phyloP scores from a whole-genome alignment of 1,140 invertebrate genomes.

The Zaprionus davidi region DNA sequence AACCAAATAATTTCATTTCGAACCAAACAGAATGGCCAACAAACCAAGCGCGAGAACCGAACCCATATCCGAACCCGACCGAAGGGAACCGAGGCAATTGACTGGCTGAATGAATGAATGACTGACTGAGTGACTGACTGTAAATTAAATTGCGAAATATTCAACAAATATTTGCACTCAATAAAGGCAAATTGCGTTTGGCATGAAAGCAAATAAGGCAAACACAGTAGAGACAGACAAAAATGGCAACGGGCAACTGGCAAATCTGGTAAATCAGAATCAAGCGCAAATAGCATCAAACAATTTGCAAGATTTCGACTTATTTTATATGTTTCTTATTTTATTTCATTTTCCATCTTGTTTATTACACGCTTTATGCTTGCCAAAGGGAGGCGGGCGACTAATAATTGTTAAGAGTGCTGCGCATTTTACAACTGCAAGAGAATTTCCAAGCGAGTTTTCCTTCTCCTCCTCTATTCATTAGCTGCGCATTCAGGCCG shows the following conservation, averaged over 20 bases:
- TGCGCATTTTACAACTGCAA: slow-evolving; percentile 37
- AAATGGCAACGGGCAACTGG: slow-evolving; percentile 19
- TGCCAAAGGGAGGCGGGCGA: background rate
- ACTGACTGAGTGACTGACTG: slow-evolving; percentile 19
- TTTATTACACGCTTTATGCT: background rate
- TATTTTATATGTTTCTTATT: slow-evolving; percentile 7
- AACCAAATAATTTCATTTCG: slow-evolving; percentile 27
- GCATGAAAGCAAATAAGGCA: slow-evolving; percentile 59
- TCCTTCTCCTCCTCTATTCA: slow-evolving; percentile 31
- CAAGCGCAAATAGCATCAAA: slow-evolving; percentile 66
- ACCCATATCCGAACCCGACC: slow-evolving; percentile 7
- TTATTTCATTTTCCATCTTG: background rate
- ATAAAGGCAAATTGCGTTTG: slow-evolving; percentile 73
- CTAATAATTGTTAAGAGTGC: slow-evolving; percentile 41
- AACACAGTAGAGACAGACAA: slow-evolving; percentile 43
- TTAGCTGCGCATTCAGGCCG: slow-evolving; percentile 44
- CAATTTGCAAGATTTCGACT: slow-evolving; percentile 51
- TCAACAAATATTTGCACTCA: slow-evolving; percentile 75
- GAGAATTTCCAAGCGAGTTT: slow-evolving; percentile 2
- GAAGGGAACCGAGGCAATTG: slow-evolving; percentile 13
- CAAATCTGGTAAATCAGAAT: slow-evolving; percentile 32
- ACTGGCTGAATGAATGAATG: slow-evolving; percentile 16
- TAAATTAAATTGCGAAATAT: slow-evolving; percentile 56
- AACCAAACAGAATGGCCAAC: slow-evolving; percentile 3
- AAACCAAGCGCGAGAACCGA: slow-evolving; percentile 6